phyloP scores from a whole-genome alignment of 2,113 vertebrate species.

The Paralichthys olivaceus region DNA sequence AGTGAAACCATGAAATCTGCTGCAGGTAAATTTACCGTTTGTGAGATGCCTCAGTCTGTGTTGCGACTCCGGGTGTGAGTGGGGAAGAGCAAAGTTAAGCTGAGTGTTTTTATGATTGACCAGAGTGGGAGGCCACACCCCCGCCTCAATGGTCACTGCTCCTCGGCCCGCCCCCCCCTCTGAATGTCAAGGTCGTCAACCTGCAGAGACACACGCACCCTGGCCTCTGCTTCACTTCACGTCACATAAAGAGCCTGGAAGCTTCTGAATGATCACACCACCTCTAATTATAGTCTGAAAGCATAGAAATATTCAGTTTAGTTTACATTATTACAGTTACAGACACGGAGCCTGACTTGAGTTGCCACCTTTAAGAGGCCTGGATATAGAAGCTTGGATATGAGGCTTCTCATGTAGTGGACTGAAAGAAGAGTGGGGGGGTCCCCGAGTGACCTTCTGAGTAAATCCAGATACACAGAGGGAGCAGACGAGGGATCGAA shows the following conservation, averaged over 20 bases:
- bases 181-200: conserved; percentile 82
- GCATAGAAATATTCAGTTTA: background rate
- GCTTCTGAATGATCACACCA: background rate
- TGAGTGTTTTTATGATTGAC: conserved; percentile 71
- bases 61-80: conserved; percentile 79
- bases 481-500: conserved; percentile 74
- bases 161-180: conserved; percentile 56
- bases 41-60: conserved; percentile 72
- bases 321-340: background rate
- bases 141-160: background rate
- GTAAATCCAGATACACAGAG: conserved; percentile 49
- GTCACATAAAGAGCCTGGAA: background rate
- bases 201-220: conserved; percentile 7
- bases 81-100: conserved; percentile 35
- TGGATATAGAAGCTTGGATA: conserved; percentile 26
- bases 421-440: conserved; percentile 48
- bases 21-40: conserved; percentile 77
- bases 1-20: background rate
- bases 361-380: conserved; percentile 7
- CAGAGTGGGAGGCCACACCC: conserved; percentile 61
- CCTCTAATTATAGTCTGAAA: background rate
- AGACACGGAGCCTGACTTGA: background rate
- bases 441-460: conserved; percentile 79
- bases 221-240: conserved; percentile 3
- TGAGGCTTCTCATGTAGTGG: conserved; percentile 43